Base-by-base conservation (phyloP, 2,797 vertebrate genomes). In the Typhlichthys subterraneus region DNA sequence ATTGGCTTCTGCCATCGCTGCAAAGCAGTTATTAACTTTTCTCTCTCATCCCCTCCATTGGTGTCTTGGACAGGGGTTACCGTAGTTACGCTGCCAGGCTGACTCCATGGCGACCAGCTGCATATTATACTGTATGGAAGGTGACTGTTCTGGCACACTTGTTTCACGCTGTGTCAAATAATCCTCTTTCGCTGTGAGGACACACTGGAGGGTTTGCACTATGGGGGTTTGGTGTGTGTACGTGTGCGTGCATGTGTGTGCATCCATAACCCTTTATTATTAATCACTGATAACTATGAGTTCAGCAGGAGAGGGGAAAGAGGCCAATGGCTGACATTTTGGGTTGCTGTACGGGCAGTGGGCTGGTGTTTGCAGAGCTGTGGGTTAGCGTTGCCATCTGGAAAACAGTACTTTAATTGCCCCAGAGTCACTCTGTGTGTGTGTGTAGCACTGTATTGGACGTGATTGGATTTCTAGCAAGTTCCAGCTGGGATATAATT, bases 321-420 rank as follows among this genome's bases (percentile, higher is more conserved):
- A 67, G 72, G 79, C 66, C 70, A 70, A 53, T 15, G 60, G 73
- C 70, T 87, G 83, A 87, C 77, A 86, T 89, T 86, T 88, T 45
- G 54, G 57, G 61, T 69, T 61, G 72, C 46, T 73, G 72, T 78
- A 62, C 60, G 69, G 81, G 71, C 81, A 67, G 71, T 31, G 59
- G 71, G 64, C 69, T 70, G 63, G 65, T 48, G 0, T 82, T 63
- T 77, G 53, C 67, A 73, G 61, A 82, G 63, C 76, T 73, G 79
- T 76, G 60, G 76, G 77, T 79, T 73, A 77, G 61, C 67, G 56
- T 76, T 81, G 76, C 66, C 72, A 50, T 59, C 61, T 65, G 76
- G 65, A 61, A 68, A 67, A 75, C 67, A 42, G 63, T n/a, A 63
- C 68, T 80, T 71, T 73, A 23, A 31, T 17, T 60, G 8, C 33